Evolutionary conservation across 1,140 invertebrate genomes (phyloP).

Genomic region (Solenopsis invicta): DNA sequence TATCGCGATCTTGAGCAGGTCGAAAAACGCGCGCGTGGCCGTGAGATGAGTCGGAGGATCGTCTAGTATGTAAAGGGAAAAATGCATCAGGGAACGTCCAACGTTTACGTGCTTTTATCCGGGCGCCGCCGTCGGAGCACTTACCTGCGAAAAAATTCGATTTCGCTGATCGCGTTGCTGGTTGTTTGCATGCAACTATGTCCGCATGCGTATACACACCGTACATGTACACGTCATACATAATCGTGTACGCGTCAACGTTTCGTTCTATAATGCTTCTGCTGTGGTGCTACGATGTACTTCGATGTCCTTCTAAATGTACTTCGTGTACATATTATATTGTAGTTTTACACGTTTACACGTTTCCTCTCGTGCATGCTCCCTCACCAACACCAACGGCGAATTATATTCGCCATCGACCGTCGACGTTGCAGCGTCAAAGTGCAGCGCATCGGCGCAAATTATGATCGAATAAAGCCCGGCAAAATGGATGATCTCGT

Average conservation of each 20-base stretch:
- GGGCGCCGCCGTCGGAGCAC: conserved; percentile 79
- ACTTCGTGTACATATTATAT: conserved; percentile 70
- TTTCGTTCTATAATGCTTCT: conserved; percentile 72
- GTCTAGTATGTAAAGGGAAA: conserved; percentile 4
- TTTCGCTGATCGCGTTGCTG: conserved; percentile 81
- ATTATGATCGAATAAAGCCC: conserved; percentile 70
- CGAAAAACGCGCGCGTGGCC: conserved; percentile 24
- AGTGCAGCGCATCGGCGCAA: conserved; percentile 65
- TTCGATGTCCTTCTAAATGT: conserved; percentile 72
- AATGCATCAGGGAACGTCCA: conserved; percentile 53
- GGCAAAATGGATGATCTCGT: conserved; percentile 71
- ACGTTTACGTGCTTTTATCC: conserved; percentile 80
- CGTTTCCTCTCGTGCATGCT: conserved; percentile 66
- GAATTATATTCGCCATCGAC: conserved; percentile 50
- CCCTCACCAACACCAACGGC: conserved; percentile 50
- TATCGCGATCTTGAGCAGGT: conserved; percentile 47
- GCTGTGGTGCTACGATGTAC: conserved; percentile 72
- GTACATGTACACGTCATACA: conserved; percentile 55
- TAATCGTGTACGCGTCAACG: conserved; percentile 68
- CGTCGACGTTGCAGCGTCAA: conserved; percentile 63
- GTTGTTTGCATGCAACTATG: conserved; percentile 84
- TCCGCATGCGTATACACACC: conserved; percentile 78
- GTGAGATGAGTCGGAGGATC: background rate
- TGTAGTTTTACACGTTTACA: conserved; percentile 60
- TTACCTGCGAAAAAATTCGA: conserved; percentile 82